These are phyloP conservation scores for Podabrus alpinus DNA, from an alignment of 2,888 invertebrate species.

Conservation along the genomic window DNA sequence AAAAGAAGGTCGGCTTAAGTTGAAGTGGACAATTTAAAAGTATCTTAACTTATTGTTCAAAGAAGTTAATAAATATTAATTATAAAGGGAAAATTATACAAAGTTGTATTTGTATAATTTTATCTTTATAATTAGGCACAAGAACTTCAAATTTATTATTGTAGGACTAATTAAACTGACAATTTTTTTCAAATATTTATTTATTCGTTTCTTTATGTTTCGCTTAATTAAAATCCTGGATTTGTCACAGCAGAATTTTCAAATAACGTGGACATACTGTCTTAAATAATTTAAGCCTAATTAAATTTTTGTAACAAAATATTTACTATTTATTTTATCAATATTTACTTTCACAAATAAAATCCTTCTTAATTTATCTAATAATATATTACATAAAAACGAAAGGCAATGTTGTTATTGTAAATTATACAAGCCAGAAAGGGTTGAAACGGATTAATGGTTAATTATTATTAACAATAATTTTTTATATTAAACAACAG, in stretches of 20 bases:
- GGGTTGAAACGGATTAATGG: neutral
- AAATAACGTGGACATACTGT: neutral
- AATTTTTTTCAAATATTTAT: neutral
- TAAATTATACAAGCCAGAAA: too few relatives aligned
- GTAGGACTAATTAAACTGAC: neutral
- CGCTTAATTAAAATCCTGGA: neutral
- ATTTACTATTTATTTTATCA: too few relatives aligned
- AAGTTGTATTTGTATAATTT: neutral
- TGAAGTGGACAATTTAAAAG: neutral
- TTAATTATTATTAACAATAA: neutral
- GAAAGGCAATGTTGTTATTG: too few relatives aligned
- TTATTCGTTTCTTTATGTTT: neutral
- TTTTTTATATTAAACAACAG: neutral
- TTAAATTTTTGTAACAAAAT: neutral
- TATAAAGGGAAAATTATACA: too few relatives aligned
- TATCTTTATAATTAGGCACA: neutral
- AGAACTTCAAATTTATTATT: neutral
- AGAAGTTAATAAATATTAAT: too few relatives aligned
- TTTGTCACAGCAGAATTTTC: too few relatives aligned
- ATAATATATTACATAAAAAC: too few relatives aligned
- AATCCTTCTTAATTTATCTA: too few relatives aligned
- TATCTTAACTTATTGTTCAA: neutral
- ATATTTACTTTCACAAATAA: too few relatives aligned
- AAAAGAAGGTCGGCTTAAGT: neutral
- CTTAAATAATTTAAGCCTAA: neutral